Evolutionary conservation across 2,113 vertebrate species (phyloP).

Genomic region (Vanacampus margaritifer): DNA sequence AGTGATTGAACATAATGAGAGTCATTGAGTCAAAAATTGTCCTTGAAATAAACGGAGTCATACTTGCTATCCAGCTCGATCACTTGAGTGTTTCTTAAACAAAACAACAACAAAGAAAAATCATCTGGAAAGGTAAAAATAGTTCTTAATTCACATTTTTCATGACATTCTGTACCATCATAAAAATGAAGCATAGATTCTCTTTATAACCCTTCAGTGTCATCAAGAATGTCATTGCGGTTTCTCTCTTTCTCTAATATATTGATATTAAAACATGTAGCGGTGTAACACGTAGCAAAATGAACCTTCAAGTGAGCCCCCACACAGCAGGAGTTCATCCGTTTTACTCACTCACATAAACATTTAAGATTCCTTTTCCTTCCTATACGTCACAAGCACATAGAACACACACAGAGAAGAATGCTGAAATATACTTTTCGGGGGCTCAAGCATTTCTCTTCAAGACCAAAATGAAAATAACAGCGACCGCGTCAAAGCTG

Average conservation of each 20-base stretch:
- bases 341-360: constrained; percentile 15
- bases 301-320: constrained; percentile 1
- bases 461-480: constrained; percentile 4
- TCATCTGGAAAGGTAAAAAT: constrained; percentile 35
- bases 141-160: constrained; percentile 50
- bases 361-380: constrained; percentile 23
- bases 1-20: not conserved
- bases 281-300: constrained; percentile 2
- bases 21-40: not conserved
- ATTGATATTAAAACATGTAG: not conserved
- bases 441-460: constrained; percentile 10
- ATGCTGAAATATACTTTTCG: constrained; percentile 11
- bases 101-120: constrained; percentile 23
- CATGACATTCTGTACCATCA: constrained; percentile 44
- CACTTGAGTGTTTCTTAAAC: constrained; percentile 9
- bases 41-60: not conserved
- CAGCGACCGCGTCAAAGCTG: not conserved
- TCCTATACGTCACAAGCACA: constrained; percentile 16
- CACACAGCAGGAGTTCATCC: constrained; percentile 32
- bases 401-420: not conserved
- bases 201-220: constrained; percentile 29
- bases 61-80: not conserved
- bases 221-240: constrained; percentile 46
- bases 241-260: constrained; percentile 39
- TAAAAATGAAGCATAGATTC: constrained; percentile 31